Percentiles rank a stretch among this genome's conserved stretches.
Evolutionary conservation across 1,140 invertebrate genomes (phyloP).

Genomic region (Capitella teleta): DNA sequence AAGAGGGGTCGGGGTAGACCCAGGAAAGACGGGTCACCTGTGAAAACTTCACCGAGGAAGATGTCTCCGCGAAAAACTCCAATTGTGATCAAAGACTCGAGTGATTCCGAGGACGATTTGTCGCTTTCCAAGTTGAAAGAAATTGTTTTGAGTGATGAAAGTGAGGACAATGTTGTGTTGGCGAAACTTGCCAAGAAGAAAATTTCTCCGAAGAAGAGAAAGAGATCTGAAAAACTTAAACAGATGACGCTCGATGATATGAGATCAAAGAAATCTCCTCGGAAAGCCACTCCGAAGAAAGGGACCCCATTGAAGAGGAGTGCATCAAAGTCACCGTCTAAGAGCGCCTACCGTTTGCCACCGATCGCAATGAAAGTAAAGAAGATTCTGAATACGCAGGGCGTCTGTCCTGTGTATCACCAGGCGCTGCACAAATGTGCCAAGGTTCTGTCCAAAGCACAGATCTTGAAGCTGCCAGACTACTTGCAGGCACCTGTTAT

Average conservation of each 20-base stretch:
- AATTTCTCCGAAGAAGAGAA: slow-evolving; percentile 8
- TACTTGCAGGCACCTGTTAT: slow-evolving; percentile 22
- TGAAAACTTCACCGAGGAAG: not conserved
- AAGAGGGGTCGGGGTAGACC: not conserved
- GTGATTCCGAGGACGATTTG: slow-evolving; percentile 17
- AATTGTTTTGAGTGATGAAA: not conserved
- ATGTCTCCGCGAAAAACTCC: not conserved
- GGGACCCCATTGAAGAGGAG: slow-evolving; percentile 18
- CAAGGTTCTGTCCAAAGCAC: slow-evolving; percentile 20
- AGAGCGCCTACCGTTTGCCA: slow-evolving; percentile 4
- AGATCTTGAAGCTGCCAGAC: slow-evolving; percentile 23
- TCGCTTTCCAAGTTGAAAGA: slow-evolving; percentile 15
- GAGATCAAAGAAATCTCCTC: slow-evolving; percentile 29
- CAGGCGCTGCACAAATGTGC: slow-evolving; percentile 24
- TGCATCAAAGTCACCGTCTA: slow-evolving; percentile 1
- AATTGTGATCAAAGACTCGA: not conserved
- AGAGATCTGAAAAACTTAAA: slow-evolving; percentile 21
- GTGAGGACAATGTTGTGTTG: slow-evolving; percentile 4
- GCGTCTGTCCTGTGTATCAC: slow-evolving; percentile 14
- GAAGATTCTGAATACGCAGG: not conserved
- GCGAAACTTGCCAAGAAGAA: not conserved
- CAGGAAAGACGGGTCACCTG: not conserved
- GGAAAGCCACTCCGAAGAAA: slow-evolving; percentile 12
- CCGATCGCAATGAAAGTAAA: slow-evolving; percentile 1
- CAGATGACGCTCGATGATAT: slow-evolving; percentile 38